phyloP scores from a whole-genome alignment of 37 sponge, comb jelly and placozoan species.

The Aplysina aerophoba region DNA sequence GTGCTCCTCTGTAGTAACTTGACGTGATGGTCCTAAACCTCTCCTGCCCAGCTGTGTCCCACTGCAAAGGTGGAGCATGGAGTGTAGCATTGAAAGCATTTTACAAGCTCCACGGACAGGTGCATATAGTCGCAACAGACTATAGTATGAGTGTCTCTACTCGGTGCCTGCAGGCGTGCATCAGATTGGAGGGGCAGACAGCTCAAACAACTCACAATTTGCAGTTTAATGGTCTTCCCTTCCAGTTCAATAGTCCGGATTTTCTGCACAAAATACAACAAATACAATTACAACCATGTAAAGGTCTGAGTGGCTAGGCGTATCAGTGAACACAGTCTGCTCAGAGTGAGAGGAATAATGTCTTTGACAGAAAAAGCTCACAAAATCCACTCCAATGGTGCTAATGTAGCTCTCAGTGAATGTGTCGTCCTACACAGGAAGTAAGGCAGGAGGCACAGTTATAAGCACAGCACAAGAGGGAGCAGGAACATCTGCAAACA shows the following conservation, averaged over 20 bases:
- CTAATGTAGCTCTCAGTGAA: constrained; percentile 98
- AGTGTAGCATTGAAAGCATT: not conserved
- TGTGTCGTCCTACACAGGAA: constrained; percentile 88
- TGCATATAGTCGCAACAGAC: too few relatives aligned
- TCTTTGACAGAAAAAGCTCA: constrained; percentile 59
- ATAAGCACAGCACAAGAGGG: too few relatives aligned
- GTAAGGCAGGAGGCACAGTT: too few relatives aligned
- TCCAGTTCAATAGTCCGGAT: constrained; percentile 95
- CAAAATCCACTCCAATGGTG: constrained; percentile 99
- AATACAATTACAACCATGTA: not conserved
- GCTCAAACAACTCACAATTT: constrained; percentile 75
- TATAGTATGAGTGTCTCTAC: too few relatives aligned
- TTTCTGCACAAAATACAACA: constrained; percentile 62
- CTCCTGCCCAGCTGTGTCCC: constrained; percentile 99
- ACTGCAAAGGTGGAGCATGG: constrained; percentile 42
- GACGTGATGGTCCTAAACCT: constrained; percentile 97
- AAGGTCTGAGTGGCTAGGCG: too few relatives aligned
- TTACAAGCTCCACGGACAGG: not conserved
- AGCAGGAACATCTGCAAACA: not conserved
- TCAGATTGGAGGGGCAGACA: too few relatives aligned
- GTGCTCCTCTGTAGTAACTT: constrained; percentile 98
- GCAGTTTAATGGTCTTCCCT: constrained; percentile 95
- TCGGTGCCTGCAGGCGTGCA: too few relatives aligned
- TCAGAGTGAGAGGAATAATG: too few relatives aligned
- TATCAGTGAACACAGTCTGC: too few relatives aligned